Conservation (phyloP, 2,113 vertebrate genomes). For the Gulo gulo region DNA sequence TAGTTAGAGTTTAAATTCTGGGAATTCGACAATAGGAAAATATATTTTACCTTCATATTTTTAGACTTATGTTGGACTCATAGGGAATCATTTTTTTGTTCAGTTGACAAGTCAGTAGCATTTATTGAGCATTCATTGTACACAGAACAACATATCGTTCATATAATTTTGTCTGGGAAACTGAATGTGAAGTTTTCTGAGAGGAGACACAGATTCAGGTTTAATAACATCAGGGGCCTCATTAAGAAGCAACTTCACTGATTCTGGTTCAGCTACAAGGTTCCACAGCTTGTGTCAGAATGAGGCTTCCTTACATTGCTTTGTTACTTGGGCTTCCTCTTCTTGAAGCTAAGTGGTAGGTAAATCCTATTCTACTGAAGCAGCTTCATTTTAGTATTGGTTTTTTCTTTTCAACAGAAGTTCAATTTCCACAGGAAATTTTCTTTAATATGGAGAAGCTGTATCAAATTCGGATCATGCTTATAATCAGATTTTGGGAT, state of each 20-base stretch:
- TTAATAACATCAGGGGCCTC: not conserved
- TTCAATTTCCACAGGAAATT: not conserved
- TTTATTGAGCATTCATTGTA: not conserved
- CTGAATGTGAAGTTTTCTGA: not conserved
- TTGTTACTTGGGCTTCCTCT: not conserved
- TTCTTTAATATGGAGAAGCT: conserved; percentile 27
- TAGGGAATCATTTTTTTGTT: not conserved
- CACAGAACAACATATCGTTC: not conserved
- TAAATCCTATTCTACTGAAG: not conserved
- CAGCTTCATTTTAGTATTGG: not conserved
- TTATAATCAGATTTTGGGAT: conserved; percentile 9
- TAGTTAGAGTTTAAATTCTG: not conserved
- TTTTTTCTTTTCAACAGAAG: conserved; percentile 1
- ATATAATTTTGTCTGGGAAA: conserved; percentile 1
- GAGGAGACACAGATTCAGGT: not conserved
- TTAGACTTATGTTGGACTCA: not conserved
- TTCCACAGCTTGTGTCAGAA: not conserved
- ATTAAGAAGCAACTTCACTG: not conserved
- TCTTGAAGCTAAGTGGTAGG: not conserved
- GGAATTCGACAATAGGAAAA: not conserved
- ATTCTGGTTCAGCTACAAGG: not conserved
- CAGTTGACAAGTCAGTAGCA: not conserved
- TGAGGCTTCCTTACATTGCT: not conserved
- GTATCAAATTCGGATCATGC: not conserved
- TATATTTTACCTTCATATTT: conserved; percentile 9